Percentiles rank a stretch among this genome's conserved stretches.
Evolutionary conservation across 2,888 invertebrate genomes (phyloP).

Genomic region (Torymus texanus): DNA sequence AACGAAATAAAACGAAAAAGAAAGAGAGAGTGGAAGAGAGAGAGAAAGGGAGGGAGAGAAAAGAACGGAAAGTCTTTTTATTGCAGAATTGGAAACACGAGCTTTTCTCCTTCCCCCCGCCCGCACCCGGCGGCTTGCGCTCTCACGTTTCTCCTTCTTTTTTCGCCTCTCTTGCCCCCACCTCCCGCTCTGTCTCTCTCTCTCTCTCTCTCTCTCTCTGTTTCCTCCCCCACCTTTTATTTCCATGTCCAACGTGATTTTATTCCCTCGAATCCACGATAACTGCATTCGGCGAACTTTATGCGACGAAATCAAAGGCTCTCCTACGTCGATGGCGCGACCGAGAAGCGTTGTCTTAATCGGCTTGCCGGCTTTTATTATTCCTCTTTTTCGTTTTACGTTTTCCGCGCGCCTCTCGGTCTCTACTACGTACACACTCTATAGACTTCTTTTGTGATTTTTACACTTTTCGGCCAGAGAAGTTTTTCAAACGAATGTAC

Average conservation of each 20-base stretch:
- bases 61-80: conserved; percentile 36
- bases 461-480: background rate
- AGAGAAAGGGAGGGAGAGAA: background rate
- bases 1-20: conserved; percentile 18
- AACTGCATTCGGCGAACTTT: conserved; percentile 53
- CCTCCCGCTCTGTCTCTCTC: conserved; percentile 1
- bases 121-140: conserved; percentile 2
- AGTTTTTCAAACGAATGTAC: conserved; percentile 12
- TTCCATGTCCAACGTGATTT: conserved; percentile 50
- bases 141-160: conserved; percentile 38
- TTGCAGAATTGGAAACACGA: conserved; percentile 55
- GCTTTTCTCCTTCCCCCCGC: conserved; percentile 46
- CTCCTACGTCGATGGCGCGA: background rate
- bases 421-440: too few relatives aligned
- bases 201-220: conserved; percentile 6
- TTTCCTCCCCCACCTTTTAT: conserved; percentile 36
- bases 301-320: conserved; percentile 51
- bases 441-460: background rate
- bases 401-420: too few relatives aligned
- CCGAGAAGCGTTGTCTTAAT: conserved; percentile 31
- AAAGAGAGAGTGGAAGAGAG: background rate
- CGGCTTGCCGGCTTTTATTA: conserved; percentile 5
- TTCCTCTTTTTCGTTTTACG: background rate
- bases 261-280: conserved; percentile 55
- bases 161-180: conserved; percentile 26